phyloP scores from a whole-genome alignment of 2,888 invertebrate genomes.

The Tetramorium bicarinatum region DNA sequence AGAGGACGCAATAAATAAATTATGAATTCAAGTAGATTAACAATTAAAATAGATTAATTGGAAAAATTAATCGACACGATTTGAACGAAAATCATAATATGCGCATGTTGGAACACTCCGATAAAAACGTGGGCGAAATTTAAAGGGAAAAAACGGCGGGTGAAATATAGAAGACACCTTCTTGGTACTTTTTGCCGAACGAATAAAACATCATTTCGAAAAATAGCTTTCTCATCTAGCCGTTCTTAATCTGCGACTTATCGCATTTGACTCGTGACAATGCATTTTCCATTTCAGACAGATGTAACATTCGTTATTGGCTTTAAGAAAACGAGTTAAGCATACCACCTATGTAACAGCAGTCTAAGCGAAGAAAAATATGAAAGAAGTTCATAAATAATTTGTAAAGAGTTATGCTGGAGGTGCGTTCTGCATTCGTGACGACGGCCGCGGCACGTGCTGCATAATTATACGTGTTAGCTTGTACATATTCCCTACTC shows the following conservation, averaged over 20 bases:
- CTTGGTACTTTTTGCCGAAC: background rate
- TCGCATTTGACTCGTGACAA: background rate
- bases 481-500: conserved; percentile 69
- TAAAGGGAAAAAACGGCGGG: background rate
- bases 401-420: conserved; percentile 81
- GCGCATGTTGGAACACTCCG: background rate
- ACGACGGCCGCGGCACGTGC: conserved; percentile 78
- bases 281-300: background rate
- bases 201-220: background rate
- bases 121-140: background rate
- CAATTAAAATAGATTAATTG: conserved; percentile 5
- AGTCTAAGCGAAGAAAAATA: conserved; percentile 76
- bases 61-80: background rate
- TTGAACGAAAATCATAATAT: background rate
- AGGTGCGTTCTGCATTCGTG: conserved; percentile 69
- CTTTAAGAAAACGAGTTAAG: conserved; percentile 23
- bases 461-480: conserved; percentile 81
- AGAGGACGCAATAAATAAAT: conserved; percentile 34
- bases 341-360: conserved; percentile 47
- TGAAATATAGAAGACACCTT: background rate
- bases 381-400: conserved; percentile 85
- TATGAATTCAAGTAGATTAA: background rate
- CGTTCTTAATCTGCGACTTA: background rate
- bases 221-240: background rate
- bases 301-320: conserved; percentile 5